A percentile compares a stretch with the other conserved stretches of the same genome.
phyloP scores from a whole-genome alignment of 1,140 invertebrate species.

The Bombus huntii region DNA sequence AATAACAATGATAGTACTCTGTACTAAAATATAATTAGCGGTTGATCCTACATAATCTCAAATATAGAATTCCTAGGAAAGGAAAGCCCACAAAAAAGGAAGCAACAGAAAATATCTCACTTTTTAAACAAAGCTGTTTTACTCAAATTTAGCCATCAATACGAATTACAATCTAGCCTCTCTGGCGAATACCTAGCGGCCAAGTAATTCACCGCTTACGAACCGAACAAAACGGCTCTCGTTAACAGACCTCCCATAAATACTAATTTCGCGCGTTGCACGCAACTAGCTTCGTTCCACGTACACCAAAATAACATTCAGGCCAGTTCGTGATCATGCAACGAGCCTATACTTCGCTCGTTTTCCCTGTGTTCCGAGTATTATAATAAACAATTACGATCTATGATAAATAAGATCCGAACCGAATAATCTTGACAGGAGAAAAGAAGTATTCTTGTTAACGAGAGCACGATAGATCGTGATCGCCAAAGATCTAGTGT shows the following conservation, averaged over 20 bases:
- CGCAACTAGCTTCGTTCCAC: constrained; percentile 14
- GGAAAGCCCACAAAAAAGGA: not conserved
- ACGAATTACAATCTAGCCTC: not conserved
- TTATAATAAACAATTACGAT: constrained; percentile 44
- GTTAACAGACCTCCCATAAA: constrained; percentile 32
- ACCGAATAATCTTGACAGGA: not conserved
- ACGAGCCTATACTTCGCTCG: not conserved
- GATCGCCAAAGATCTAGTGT: not conserved
- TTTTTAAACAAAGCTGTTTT: not conserved
- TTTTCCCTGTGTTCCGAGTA: not conserved
- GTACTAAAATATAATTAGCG: no score
- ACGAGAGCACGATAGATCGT: not conserved
- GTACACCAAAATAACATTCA: not conserved
- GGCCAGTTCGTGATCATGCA: not conserved
- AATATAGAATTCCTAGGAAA: no score
- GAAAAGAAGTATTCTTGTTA: not conserved
- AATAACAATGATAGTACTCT: no score
- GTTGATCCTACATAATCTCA: no score
- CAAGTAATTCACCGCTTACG: constrained; percentile 38
- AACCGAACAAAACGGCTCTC: constrained; percentile 37
- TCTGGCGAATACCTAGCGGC: not conserved
- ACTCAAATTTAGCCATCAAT: not conserved
- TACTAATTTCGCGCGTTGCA: constrained; percentile 47
- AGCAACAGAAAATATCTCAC: not conserved
- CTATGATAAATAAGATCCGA: not conserved